Percentiles rank a stretch among this genome's conserved stretches.
Conservation (phyloP, 30 jellyfish, hydroid and myxozoan species). For the Aurelia aurita region DNA sequence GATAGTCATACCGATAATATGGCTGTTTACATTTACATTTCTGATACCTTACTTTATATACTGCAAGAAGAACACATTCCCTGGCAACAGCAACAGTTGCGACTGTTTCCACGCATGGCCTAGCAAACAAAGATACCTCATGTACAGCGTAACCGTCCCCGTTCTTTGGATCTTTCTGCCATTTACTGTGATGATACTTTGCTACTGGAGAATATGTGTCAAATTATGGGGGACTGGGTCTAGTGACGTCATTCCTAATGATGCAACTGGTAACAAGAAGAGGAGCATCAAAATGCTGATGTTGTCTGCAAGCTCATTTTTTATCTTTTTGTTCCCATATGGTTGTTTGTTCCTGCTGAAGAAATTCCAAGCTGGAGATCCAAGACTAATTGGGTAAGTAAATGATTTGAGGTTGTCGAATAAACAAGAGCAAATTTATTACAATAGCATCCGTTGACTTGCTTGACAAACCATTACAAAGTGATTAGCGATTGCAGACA, state of each 20-base stretch:
- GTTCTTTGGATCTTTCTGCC: conserved; percentile 5
- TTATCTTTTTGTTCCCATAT: conserved; percentile 26
- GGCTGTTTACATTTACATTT: neutral
- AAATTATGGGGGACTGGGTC: conserved; percentile 2
- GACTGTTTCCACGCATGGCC: conserved; percentile 37
- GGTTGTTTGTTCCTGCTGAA: neutral
- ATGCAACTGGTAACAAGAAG: conserved; percentile 14
- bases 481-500: too few relatives aligned
- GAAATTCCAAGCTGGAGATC: conserved; percentile 12
- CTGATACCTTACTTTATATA: neutral
- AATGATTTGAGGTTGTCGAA: neutral
- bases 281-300: conserved; percentile 13
- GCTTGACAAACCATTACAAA: too few relatives aligned
- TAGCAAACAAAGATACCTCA: neutral
- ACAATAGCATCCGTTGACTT: too few relatives aligned
- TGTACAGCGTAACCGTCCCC: neutral
- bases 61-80: conserved; percentile 2
- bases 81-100: conserved; percentile 6
- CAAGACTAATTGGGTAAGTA: conserved; percentile 21
- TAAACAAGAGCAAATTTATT: too few relatives aligned
- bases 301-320: conserved; percentile 18
- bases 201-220: conserved; percentile 3
- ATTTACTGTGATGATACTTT: conserved; percentile 3
- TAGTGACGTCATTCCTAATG: neutral
- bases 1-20: neutral